These are phyloP conservation scores for Caenorhabditis macrosperma DNA, from an alignment of 2,888 invertebrate species.

Conservation along the genomic window DNA sequence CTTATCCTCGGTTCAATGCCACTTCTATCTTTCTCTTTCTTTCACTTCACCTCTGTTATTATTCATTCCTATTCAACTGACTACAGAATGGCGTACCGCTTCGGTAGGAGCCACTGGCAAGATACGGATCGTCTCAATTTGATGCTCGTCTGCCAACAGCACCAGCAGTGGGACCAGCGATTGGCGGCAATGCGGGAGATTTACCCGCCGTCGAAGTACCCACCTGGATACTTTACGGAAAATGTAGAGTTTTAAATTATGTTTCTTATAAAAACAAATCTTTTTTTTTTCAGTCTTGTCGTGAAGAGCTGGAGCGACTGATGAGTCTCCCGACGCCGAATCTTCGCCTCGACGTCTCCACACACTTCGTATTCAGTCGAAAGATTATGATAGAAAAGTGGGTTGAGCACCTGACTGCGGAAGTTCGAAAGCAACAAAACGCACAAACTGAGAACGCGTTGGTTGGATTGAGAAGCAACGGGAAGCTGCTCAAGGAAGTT, in stretches of 20 bases:
- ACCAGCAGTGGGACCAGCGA: slow-evolving; percentile 30
- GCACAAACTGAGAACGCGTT: slow-evolving; percentile 25
- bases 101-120: slow-evolving; percentile 41
- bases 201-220: slow-evolving; percentile 5
- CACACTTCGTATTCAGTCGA: slow-evolving; percentile 45
- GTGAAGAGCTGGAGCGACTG: slow-evolving; percentile 58
- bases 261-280: background rate
- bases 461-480: slow-evolving; percentile 30
- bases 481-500: background rate
- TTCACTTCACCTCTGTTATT: background rate
- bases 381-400: slow-evolving; percentile 60
- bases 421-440: slow-evolving; percentile 34
- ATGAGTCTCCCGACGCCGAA: slow-evolving; percentile 52
- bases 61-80: background rate
- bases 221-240: slow-evolving; percentile 46
- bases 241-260: slow-evolving; percentile 25
- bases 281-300: slow-evolving; percentile 42
- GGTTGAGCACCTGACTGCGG: slow-evolving; percentile 46
- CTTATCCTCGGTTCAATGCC: background rate
- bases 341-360: slow-evolving; percentile 18
- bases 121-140: slow-evolving; percentile 42
- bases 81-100: slow-evolving; percentile 21
- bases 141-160: slow-evolving; percentile 24
- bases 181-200: slow-evolving; percentile 36
- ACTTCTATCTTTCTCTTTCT: background rate